phyloP scores from a whole-genome alignment of 2,888 invertebrate genomes.

The Lithophane ornitopus region DNA sequence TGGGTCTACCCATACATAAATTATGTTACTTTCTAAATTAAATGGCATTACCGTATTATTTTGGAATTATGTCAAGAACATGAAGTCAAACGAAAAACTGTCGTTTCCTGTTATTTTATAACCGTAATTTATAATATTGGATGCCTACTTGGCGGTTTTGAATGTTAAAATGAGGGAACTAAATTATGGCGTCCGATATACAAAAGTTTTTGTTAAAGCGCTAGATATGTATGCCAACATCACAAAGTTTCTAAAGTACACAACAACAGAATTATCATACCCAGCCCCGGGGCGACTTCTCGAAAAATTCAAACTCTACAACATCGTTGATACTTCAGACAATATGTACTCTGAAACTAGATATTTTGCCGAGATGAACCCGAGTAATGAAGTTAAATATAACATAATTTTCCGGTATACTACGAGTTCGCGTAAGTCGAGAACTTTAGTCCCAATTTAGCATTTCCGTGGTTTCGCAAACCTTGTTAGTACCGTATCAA shows the following conservation, averaged over 20 bases:
- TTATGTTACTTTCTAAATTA: constrained; percentile 31
- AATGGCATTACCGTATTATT: constrained; percentile 20
- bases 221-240: constrained; percentile 13
- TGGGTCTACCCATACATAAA: neutral
- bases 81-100: constrained; percentile 11
- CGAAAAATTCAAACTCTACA: constrained; percentile 48
- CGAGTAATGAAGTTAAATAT: constrained; percentile 63
- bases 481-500: constrained; percentile 67
- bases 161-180: neutral
- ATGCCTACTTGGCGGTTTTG: neutral
- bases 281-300: constrained; percentile 17
- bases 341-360: constrained; percentile 55
- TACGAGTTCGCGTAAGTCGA: constrained; percentile 64
- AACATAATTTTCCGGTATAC: constrained; percentile 60
- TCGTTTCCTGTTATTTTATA: neutral
- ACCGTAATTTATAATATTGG: neutral
- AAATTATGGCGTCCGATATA: neutral
- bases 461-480: constrained; percentile 69
- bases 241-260: constrained; percentile 32
- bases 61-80: constrained; percentile 14
- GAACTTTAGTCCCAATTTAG: constrained; percentile 67
- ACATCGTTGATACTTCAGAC: constrained; percentile 25
- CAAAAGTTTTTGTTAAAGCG: constrained; percentile 3
- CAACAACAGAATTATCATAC: constrained; percentile 53
- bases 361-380: constrained; percentile 56